Conservation (phyloP, 2,113 vertebrate genomes). For the Platanista minor region DNA sequence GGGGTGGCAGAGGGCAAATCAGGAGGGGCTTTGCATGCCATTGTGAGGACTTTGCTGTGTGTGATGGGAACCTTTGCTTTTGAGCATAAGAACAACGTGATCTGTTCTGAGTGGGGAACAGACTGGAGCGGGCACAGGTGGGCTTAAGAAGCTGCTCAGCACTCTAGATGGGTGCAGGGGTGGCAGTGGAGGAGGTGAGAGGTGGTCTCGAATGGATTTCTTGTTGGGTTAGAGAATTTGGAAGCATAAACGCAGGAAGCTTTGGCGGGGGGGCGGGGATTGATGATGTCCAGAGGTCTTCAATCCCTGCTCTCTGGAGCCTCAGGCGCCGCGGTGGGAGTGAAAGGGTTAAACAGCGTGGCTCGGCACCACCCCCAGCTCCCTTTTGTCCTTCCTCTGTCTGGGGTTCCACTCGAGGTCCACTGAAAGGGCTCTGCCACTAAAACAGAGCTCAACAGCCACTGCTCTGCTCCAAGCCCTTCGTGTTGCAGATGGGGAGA, state of each 20-base stretch:
- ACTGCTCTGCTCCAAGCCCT: background rate
- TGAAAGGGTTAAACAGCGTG: background rate
- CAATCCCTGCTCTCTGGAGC: background rate
- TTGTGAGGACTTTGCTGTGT: background rate
- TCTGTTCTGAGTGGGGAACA: no score
- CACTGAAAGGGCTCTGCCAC: background rate
- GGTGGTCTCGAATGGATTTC: background rate
- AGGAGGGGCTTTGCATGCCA: background rate
- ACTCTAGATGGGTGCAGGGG: background rate
- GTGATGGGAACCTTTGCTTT: background rate
- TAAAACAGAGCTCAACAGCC: background rate
- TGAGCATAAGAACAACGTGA: accelerated
- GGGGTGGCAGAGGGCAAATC: accelerated
- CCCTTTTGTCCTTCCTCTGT: background rate
- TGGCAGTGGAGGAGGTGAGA: background rate
- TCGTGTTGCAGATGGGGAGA: background rate
- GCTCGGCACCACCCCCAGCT: accelerated
- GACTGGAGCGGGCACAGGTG: accelerated
- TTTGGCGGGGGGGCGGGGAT: background rate
- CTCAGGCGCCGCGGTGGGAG: background rate
- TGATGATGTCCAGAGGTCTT: background rate
- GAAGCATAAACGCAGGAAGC: background rate
- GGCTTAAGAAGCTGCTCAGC: background rate
- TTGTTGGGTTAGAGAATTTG: background rate
- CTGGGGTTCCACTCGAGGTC: accelerated